Evolutionary conservation across 1,140 invertebrate genomes (phyloP).

Genomic region (Phenacoccus solenopsis): DNA sequence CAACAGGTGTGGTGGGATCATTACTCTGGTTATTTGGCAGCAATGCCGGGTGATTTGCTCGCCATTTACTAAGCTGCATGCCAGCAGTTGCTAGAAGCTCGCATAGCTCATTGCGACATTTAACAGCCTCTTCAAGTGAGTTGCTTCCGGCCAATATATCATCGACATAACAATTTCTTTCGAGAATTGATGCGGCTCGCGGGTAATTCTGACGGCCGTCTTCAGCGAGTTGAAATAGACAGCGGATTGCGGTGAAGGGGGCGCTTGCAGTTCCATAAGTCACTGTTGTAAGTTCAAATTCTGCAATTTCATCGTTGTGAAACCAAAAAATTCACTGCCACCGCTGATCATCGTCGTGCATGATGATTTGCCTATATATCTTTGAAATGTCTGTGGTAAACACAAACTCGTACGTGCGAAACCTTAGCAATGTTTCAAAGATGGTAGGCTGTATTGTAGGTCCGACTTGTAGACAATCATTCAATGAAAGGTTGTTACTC

Average conservation of each 20-base stretch:
- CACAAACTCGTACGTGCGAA: constrained; percentile 30
- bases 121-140: constrained; percentile 24
- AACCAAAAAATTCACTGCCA: constrained; percentile 36
- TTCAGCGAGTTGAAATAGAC: constrained; percentile 29
- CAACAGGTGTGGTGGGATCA: too few species aligned
- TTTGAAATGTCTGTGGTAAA: constrained; percentile 33
- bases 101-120: constrained; percentile 21
- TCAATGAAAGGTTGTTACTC: constrained; percentile 30
- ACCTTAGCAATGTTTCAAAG: constrained; percentile 34
- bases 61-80: constrained; percentile 28
- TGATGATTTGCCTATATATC: constrained; percentile 35
- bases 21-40: background rate
- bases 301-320: constrained; percentile 23
- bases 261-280: constrained; percentile 34
- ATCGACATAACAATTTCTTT: constrained; percentile 32
- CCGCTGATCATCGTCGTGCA: constrained; percentile 30
- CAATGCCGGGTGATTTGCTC: constrained; percentile 21
- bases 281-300: constrained; percentile 32
- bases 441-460: constrained; percentile 32
- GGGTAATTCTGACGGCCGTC: constrained; percentile 28
- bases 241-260: constrained; percentile 31
- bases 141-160: constrained; percentile 30
- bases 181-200: constrained; percentile 25
- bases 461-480: constrained; percentile 30
- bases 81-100: constrained; percentile 18